Conservation (phyloP, 2,113 vertebrate species). For the Phylloscopus whistleri region DNA sequence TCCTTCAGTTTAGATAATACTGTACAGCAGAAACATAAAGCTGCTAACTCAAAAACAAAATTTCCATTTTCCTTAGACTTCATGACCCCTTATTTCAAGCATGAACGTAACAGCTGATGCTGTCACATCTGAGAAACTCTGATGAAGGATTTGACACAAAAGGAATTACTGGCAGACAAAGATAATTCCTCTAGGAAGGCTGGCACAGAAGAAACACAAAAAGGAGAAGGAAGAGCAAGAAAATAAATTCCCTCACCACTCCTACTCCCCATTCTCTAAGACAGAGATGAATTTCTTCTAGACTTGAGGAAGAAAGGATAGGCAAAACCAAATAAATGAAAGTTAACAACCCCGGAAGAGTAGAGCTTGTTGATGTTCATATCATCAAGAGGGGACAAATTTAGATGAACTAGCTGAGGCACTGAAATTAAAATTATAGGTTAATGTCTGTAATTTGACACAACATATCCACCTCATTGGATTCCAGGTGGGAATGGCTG, state of each 20-base stretch:
- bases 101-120: slow-evolving; percentile 68
- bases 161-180: slow-evolving; percentile 63
- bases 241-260: background rate
- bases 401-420: background rate
- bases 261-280: background rate
- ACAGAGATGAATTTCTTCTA: slow-evolving; percentile 9
- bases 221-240: background rate
- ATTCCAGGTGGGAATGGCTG: background rate
- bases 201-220: background rate
- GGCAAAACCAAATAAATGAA: background rate
- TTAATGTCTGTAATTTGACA: background rate
- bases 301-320: background rate
- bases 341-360: background rate
- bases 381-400: background rate
- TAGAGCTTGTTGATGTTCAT: background rate
- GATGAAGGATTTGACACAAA: slow-evolving; percentile 68
- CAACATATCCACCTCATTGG: fast-evolving
- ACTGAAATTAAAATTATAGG: background rate
- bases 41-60: slow-evolving; percentile 30
- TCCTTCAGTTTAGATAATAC: slow-evolving; percentile 36
- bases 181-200: slow-evolving; percentile 49
- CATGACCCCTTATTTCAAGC: slow-evolving; percentile 62
- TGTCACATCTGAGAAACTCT: slow-evolving; percentile 62
- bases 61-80: slow-evolving; percentile 62
- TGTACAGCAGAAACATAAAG: slow-evolving; percentile 51